phyloP scores from a whole-genome alignment of 2,888 invertebrate genomes.

The Lycia hirtaria region DNA sequence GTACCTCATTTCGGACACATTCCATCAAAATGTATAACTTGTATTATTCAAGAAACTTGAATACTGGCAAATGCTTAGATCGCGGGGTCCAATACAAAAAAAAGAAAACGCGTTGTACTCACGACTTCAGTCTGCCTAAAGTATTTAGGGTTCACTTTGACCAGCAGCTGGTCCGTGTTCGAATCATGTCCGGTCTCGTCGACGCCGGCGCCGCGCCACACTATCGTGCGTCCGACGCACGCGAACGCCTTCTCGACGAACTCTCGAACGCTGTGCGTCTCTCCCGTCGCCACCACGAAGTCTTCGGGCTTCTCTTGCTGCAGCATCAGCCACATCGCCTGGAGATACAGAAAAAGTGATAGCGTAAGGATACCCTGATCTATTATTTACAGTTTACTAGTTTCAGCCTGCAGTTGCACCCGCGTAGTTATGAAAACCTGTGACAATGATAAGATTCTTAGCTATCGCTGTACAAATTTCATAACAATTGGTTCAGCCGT shows the following conservation, averaged over 20 bases:
- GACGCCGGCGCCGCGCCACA: slow-evolving; percentile 95
- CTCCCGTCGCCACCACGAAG: slow-evolving; percentile 98
- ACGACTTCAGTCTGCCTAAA: slow-evolving; percentile 99
- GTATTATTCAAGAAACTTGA: too few species aligned
- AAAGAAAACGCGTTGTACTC: slow-evolving; percentile 62
- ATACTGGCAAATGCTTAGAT: too few species aligned
- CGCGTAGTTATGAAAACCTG: too few species aligned
- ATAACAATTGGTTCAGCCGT: too few species aligned
- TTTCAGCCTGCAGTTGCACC: too few species aligned
- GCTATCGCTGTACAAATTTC: too few species aligned
- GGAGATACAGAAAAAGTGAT: slow-evolving; percentile 18
- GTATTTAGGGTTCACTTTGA: slow-evolving; percentile 96
- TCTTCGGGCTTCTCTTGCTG: slow-evolving; percentile 97
- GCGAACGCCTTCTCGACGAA: slow-evolving; percentile 97
- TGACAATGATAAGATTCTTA: too few species aligned
- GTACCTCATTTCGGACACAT: too few species aligned
- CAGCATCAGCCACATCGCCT: slow-evolving; percentile 99
- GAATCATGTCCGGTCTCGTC: slow-evolving; percentile 91
- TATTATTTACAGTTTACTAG: too few species aligned
- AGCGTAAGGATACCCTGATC: too few species aligned
- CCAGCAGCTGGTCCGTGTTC: slow-evolving; percentile 89
- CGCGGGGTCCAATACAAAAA: too few species aligned
- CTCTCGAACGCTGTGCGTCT: slow-evolving; percentile 97
- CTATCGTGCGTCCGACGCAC: slow-evolving; percentile 88
- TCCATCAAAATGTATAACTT: too few species aligned